Base-by-base conservation (phyloP, 2,113 vertebrate species). In the Corvus cornix region DNA sequence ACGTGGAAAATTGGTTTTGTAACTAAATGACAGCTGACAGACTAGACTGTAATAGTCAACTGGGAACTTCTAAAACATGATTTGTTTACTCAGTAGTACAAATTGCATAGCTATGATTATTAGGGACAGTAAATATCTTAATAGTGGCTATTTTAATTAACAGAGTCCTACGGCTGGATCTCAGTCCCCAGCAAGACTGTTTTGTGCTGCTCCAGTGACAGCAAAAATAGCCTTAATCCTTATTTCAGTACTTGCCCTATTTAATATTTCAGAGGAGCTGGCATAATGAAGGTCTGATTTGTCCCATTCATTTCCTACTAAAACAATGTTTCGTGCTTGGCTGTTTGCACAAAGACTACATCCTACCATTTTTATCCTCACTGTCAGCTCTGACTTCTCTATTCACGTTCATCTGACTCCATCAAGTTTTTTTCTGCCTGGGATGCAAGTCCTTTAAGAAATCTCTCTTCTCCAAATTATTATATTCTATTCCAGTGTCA, bases 1-100 rank as follows among this genome's bases (percentile, higher is more conserved):
- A 93, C 95, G 93, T 60, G 90, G 93, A 95, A 94, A 96, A 96
- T 95, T 93, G 88, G 82, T 64, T 96, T 95, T 97, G 81, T 80
- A 94, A 90, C 90, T 96, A 95, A 90, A 96, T 96, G 92, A 93
- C 92, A 92, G 90, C 69, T 74, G 93, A 93, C 92, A 95, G 91
- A 88, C 84, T 59, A 85, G 87, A 43, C 63, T 85, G 84, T 94
- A 95, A 84, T 94, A 94, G 85, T 76, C 93, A 92, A 2, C 75
- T 94, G 96, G 95, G 92, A 96, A 78, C 79, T 93, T 95, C 85
- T 87, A 78, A 94, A 87, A 52, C 93, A 78, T 81, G 64, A 90
- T 89, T 92, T 96, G 88, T 96, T 96, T 96, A 93, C 85, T 94
- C 79, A 67, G 90, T 90, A 88, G 72, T 93, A 93, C 92, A 93